Conservation (phyloP, 1,140 invertebrate genomes). For the Drosophila ercepeae region DNA sequence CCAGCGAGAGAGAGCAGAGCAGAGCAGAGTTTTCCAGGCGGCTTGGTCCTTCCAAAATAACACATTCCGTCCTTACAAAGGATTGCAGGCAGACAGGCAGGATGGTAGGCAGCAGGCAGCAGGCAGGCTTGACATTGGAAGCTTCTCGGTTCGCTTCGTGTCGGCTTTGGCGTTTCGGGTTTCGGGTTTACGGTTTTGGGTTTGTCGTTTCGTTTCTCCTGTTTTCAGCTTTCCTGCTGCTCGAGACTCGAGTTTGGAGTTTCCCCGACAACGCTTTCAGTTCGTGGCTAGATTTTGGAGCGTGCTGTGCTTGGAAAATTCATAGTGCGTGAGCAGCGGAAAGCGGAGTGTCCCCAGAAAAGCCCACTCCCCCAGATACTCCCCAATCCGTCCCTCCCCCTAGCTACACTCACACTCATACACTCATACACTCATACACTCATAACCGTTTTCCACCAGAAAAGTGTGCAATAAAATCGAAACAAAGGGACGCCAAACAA, state of each 20-base stretch:
- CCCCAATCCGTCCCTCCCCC: not conserved
- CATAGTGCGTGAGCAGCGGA: slow-evolving; percentile 55
- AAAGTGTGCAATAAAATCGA: slow-evolving; percentile 46
- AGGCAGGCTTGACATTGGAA: slow-evolving; percentile 63
- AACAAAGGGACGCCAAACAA: slow-evolving; percentile 41
- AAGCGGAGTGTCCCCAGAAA: slow-evolving; percentile 28
- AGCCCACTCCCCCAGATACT: slow-evolving; percentile 1
- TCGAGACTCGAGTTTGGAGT: slow-evolving; percentile 39
- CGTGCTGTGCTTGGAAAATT: slow-evolving; percentile 73
- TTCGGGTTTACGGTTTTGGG: slow-evolving; percentile 6
- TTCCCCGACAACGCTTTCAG: slow-evolving; percentile 51
- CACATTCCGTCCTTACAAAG: slow-evolving; percentile 70
- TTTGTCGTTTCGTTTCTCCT: slow-evolving; percentile 15
- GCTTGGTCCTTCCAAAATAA: slow-evolving; percentile 69
- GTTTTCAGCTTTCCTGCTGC: slow-evolving; percentile 56
- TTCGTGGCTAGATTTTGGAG: slow-evolving; percentile 81
- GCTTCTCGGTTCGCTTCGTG: slow-evolving; percentile 30
- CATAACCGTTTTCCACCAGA: slow-evolving; percentile 19
- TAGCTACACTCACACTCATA: not conserved
- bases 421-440: slow-evolving; percentile 12
- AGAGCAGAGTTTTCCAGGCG: slow-evolving; percentile 56
- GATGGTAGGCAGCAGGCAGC: too few relatives aligned
- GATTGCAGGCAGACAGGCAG: slow-evolving; percentile 56
- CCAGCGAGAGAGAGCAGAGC: not conserved
- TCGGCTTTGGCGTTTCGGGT: slow-evolving; percentile 6